Conservation (phyloP, 2,888 invertebrate species). For the Petrophora chlorosata region DNA sequence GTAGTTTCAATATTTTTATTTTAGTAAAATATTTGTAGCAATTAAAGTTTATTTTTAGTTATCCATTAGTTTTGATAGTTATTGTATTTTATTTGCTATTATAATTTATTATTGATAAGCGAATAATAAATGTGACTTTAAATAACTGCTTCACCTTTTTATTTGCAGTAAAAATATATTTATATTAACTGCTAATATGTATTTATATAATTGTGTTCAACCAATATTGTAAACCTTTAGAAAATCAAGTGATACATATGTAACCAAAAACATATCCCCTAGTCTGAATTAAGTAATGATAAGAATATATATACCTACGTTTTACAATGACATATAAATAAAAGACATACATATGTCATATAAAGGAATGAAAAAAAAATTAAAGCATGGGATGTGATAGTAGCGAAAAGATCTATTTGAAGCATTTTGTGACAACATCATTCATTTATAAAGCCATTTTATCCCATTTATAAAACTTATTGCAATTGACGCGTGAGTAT, state of each 20-base stretch:
- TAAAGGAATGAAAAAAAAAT: not conserved
- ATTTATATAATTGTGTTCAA: too few relatives aligned
- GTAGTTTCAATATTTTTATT: slow-evolving; percentile 7
- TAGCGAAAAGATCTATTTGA: slow-evolving; percentile 9
- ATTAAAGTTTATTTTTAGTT: slow-evolving; percentile 8
- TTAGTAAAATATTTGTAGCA: slow-evolving; percentile 2
- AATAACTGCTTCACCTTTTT: slow-evolving; percentile 38
- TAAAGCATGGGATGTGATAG: slow-evolving; percentile 46
- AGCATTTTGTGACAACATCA: not conserved
- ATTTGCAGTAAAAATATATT: slow-evolving; percentile 13
- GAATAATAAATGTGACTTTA: slow-evolving; percentile 82
- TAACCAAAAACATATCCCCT: slow-evolving; percentile 80
- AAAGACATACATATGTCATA: too few relatives aligned
- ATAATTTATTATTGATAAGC: slow-evolving; percentile 12
- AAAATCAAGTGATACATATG: slow-evolving; percentile 66
- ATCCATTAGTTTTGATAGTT: slow-evolving; percentile 5
- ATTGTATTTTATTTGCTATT: slow-evolving; percentile 11
- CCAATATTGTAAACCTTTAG: slow-evolving; percentile 17
- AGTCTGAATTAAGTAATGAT: slow-evolving; percentile 66
- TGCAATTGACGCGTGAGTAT: not conserved
- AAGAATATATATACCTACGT: slow-evolving; percentile 47
- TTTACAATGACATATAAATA: slow-evolving; percentile 8
- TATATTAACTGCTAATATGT: too few relatives aligned
- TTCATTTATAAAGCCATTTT: slow-evolving; percentile 5
- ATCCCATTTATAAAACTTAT: not conserved